Evolutionary conservation across 2,888 invertebrate genomes (phyloP).

Genomic region (Caenorhabditis sp.): DNA sequence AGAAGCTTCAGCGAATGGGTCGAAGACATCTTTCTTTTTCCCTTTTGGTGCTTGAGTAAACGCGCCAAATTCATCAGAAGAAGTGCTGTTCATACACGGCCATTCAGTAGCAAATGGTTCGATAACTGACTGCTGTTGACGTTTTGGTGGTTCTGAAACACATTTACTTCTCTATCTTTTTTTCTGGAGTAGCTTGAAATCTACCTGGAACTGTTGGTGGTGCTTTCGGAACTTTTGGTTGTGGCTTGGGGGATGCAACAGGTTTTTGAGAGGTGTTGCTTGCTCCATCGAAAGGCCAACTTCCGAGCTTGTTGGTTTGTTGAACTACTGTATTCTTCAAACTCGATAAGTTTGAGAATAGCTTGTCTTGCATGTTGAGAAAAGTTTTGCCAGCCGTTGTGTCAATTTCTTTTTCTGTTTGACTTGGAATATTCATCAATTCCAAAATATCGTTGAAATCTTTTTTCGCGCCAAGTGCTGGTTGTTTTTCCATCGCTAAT

Average conservation of each 20-base stretch:
- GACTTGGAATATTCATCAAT: constrained; percentile 16
- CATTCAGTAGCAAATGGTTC: constrained; percentile 22
- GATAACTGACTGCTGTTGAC: too few species aligned
- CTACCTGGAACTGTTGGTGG: constrained; percentile 7
- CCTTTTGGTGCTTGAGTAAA: constrained; percentile 21
- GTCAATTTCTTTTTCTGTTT: constrained; percentile 16
- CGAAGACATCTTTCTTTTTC: constrained; percentile 24
- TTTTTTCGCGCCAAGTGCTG: constrained; percentile 19
- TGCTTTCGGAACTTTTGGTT: constrained; percentile 1
- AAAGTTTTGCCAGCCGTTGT: constrained; percentile 21
- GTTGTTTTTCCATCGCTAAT: constrained; percentile 30
- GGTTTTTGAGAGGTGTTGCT: not conserved
- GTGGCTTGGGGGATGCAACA: constrained; percentile 13
- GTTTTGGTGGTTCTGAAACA: not conserved
- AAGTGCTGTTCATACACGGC: constrained; percentile 13
- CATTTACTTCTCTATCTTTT: not conserved
- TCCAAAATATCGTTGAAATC: constrained; percentile 36
- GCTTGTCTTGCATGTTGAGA: constrained; percentile 35
- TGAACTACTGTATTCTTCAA: constrained; percentile 37
- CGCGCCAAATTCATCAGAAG: constrained; percentile 21
- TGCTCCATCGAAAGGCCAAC: not conserved
- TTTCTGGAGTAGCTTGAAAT: not conserved
- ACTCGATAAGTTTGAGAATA: constrained; percentile 23
- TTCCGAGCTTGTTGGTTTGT: constrained; percentile 27
- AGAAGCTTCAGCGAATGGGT: constrained; percentile 24